Conservation (phyloP, 23 tunicate species). For the Trididemnum clinides region DNA sequence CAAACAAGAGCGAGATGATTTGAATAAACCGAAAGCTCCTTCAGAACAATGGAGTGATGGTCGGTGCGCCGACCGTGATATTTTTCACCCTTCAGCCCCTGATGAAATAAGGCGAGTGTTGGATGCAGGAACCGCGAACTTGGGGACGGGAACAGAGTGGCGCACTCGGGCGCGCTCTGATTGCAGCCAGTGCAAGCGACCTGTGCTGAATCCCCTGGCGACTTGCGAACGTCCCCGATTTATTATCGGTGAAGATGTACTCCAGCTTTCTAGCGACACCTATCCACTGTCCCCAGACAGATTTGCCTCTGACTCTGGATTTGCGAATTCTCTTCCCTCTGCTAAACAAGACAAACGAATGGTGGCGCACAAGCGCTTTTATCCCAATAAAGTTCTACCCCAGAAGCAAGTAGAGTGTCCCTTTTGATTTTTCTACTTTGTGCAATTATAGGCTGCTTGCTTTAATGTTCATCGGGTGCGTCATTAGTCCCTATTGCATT, state of each 20-base stretch:
- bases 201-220: slow-evolving; percentile 12
- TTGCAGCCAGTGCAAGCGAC: slow-evolving; percentile 38
- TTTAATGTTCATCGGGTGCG: no score
- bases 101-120: no score
- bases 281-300: no score
- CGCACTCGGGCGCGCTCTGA: slow-evolving; percentile 76
- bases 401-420: slow-evolving; percentile 74
- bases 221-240: no score
- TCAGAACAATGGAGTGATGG: background rate
- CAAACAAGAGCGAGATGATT: background rate
- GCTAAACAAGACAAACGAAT: background rate
- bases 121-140: background rate
- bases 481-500: no score
- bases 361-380: slow-evolving; percentile 45
- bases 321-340: background rate
- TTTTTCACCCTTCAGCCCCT: no score
- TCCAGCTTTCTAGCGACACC: no score
- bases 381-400: slow-evolving; percentile 19
- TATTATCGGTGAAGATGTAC: no score
- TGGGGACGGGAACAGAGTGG: background rate
- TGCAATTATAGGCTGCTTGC: no score
- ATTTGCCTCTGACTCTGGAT: background rate
- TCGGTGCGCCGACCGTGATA: background rate
- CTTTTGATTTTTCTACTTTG: slow-evolving; percentile 16
- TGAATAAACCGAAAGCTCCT: background rate